Conservation (phyloP, 2,113 vertebrate genomes). For the Corvus moneduloides region DNA sequence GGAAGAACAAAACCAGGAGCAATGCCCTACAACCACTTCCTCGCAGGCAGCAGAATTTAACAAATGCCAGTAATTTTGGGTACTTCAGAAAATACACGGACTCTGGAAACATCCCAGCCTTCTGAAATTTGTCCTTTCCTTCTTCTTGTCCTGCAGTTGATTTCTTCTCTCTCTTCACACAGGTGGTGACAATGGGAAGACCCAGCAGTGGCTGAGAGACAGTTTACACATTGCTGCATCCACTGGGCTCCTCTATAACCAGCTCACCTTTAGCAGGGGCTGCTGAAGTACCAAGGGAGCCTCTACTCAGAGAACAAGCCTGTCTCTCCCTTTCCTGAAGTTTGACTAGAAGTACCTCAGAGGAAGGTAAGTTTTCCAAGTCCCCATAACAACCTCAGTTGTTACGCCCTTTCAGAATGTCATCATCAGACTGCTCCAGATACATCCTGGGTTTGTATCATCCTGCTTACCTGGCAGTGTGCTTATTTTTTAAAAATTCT, state of each 20-base stretch:
- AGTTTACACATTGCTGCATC: neutral
- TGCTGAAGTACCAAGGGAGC: neutral
- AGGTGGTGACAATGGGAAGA: neutral
- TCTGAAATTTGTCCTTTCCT: neutral
- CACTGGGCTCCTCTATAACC: fast-evolving
- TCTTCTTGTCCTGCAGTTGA: neutral
- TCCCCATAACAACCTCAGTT: neutral
- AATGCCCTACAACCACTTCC: neutral
- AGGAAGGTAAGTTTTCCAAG: neutral
- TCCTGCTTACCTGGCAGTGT: neutral
- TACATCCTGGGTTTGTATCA: neutral
- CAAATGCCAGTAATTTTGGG: neutral
- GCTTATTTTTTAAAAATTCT: neutral
- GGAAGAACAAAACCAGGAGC: neutral
- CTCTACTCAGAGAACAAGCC: neutral
- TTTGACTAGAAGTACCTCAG: neutral
- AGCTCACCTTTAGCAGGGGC: neutral
- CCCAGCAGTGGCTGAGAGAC: neutral
- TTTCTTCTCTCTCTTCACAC: neutral
- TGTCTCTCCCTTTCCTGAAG: neutral
- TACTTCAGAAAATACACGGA: neutral
- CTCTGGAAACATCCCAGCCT: neutral
- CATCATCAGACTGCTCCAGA: neutral
- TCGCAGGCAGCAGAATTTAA: neutral
- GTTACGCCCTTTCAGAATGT: neutral